Conservation (phyloP, 64 coral and sea anemone species). For the Actinia tenebrosa region DNA sequence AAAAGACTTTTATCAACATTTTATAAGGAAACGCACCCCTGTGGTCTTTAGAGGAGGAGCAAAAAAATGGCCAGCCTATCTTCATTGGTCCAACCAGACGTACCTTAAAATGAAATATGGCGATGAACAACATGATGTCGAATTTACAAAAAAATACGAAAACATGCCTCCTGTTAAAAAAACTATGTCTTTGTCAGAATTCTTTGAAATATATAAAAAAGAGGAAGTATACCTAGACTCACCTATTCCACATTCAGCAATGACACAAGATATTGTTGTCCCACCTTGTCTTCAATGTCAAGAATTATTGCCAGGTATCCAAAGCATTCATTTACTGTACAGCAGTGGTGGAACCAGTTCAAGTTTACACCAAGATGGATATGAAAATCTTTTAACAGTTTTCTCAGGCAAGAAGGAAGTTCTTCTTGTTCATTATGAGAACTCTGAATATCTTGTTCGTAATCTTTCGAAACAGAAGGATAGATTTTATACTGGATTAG, state of each 20-base stretch:
- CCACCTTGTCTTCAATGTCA: constrained; percentile 57
- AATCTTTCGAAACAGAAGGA: not conserved
- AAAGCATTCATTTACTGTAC: constrained; percentile 45
- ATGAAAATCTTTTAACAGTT: constrained; percentile 47
- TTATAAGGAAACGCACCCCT: constrained; percentile 33
- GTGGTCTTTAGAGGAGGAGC: constrained; percentile 41
- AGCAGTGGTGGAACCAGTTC: constrained; percentile 56
- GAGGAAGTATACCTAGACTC: constrained; percentile 51
- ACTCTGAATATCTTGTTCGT: constrained; percentile 22
- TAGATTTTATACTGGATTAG: not conserved
- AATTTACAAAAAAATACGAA: constrained; percentile 52
- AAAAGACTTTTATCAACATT: constrained; percentile 49
- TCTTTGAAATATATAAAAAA: constrained; percentile 49
- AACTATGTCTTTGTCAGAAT: constrained; percentile 50
- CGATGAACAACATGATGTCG: constrained; percentile 29
- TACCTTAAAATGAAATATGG: constrained; percentile 52
- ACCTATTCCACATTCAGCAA: constrained; percentile 44
- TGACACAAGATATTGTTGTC: constrained; percentile 44
- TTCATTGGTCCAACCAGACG: constrained; percentile 47
- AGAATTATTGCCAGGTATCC: constrained; percentile 19
- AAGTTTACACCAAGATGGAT: constrained; percentile 52
- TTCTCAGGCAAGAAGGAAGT: constrained; percentile 56
- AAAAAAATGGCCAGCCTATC: constrained; percentile 34
- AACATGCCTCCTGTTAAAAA: constrained; percentile 37
- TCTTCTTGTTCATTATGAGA: constrained; percentile 19